Conservation (phyloP, 2,888 invertebrate genomes). For the Nemapogon koenigi region DNA sequence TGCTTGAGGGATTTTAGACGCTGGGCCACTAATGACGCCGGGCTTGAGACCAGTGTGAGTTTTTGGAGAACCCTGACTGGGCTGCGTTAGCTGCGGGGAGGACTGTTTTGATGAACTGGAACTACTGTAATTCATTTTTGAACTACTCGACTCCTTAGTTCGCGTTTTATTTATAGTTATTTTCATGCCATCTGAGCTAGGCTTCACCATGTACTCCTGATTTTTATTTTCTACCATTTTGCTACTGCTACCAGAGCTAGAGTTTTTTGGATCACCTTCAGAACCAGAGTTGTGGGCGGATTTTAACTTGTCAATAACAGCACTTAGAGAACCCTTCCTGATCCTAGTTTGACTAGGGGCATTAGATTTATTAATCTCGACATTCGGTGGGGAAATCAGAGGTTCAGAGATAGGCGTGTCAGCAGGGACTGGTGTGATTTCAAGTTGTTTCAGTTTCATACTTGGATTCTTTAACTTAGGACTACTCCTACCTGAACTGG, state of each 20-base stretch:
- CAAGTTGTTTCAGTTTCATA: constrained; percentile 72
- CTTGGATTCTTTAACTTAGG: constrained; percentile 71
- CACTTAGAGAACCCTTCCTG: constrained; percentile 78
- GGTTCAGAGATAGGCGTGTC: constrained; percentile 50
- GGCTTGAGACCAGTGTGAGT: constrained; percentile 85
- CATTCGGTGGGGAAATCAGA: constrained; percentile 53
- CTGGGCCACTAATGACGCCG: constrained; percentile 86
- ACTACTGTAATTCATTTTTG: constrained; percentile 46
- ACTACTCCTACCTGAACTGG: constrained; percentile 65
- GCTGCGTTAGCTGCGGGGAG: constrained; percentile 50
- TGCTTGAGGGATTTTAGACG: constrained; percentile 80
- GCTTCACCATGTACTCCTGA: constrained; percentile 89
- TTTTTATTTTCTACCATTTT: constrained; percentile 65
- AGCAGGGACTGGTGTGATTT: constrained; percentile 64
- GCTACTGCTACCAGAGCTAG: constrained; percentile 39
- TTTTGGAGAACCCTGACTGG: constrained; percentile 74
- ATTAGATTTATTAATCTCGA: constrained; percentile 67
- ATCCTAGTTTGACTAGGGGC: constrained; percentile 69
- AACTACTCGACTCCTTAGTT: constrained; percentile 67
- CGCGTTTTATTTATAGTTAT: constrained; percentile 90
- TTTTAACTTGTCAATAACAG: constrained; percentile 87
- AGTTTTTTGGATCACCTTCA: constrained; percentile 60
- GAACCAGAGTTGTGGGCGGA: constrained; percentile 72
- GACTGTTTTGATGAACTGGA: constrained; percentile 54
- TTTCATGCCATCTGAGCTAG: constrained; percentile 88